Base-by-base conservation (phyloP, 2,888 invertebrate genomes). In the Priocnemis perturbator region DNA sequence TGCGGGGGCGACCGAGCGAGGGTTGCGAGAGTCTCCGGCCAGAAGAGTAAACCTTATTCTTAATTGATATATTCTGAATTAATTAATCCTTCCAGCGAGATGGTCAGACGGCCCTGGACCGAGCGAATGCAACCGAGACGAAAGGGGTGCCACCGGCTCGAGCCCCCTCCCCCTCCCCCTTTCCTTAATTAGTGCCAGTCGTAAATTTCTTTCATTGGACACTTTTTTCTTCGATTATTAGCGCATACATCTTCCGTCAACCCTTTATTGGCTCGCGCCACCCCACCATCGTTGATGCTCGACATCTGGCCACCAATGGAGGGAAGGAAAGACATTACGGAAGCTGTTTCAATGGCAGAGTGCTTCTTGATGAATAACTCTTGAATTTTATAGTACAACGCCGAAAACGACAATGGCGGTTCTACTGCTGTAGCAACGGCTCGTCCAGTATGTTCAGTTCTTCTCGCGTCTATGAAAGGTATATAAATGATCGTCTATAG, bases 41-140 rank as follows among this genome's bases (percentile, higher is more conserved):
- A 75, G 84, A 85, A 84, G 85, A 87, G 85, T 85, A 88, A 89
- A 89, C 88, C 87, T 89, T 86, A 87, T 85, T 88, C 88, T 88
- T 89, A 89, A 89, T 89, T 89, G 89, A 89, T 89, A 88, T 88
- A 88, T 89, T 88, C 86, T 87, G 88, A 88, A 88, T 88, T 89
- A 89, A 89, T 89, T 89, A 89, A 88, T 89, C 85, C 88, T 86
- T 84, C 82, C 82, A 68, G 65, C 73, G 52, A 37, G 57, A 52
- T 44, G 61, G 61, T 50, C 19, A 78, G 81, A 77, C 64, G 67
- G 55, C 62, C 63, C 65, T 65, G 66, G 73, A 73, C 59, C 65
- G 57, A 50, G 37, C 20, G 19, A 45, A 15, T 57, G 57, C 57
- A 53, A 68, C 65, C 64, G 50, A 59, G 64, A 56, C 44, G 55